Base-by-base conservation (phyloP, 2,888 invertebrate species). In the Eledona agricola region DNA sequence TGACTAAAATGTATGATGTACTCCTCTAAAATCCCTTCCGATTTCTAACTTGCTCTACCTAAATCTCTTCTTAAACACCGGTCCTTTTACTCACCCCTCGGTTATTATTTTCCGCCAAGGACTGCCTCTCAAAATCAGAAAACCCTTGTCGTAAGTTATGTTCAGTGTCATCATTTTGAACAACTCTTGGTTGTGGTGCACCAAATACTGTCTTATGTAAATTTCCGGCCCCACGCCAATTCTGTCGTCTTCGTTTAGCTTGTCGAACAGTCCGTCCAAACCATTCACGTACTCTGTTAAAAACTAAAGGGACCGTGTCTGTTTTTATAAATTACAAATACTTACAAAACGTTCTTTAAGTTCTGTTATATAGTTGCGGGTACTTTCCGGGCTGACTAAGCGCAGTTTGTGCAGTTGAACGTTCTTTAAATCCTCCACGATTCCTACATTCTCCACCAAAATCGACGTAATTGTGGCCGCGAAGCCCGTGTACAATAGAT, bases 391-490 rank as follows among this genome's bases (percentile, higher is more conserved):
- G 15, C 56, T 51, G 1, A 55, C 45, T 29, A 60, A 32, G 12
- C 34, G 35, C 15, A 29, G 51, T 35, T 15, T 55, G 2, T 45
- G 22, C 4, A 7, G 28, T 34, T 37, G 12, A 1, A 53, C 20
- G 29, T 46, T 43, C n/a, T 23, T 7, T 6, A 56, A 22, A 20
- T 52, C 57, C 7, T 63, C 34, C 31, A 63, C 45, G 11, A 51
- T 55, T 32, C 59, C 46, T 13, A 59, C 63, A 50, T 71, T 65
- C 47, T 69, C 66, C 11, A 72, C 56, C 13, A 73, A 53, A 19
- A 72, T 55, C 1, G 73, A 73, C 3, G 72, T 73, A 22, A 73
- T 72, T 11, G 69, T 72, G 2, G 72, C 72, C 12, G 72, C 69
- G 54, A 73, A 73, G 12, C 70, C 71, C 1, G 73, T 73, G 37